Evolutionary conservation across 2,113 vertebrate species (phyloP), one percentile per base, ranked within the genome.

Genomic region (Numenius arquata): DNA sequence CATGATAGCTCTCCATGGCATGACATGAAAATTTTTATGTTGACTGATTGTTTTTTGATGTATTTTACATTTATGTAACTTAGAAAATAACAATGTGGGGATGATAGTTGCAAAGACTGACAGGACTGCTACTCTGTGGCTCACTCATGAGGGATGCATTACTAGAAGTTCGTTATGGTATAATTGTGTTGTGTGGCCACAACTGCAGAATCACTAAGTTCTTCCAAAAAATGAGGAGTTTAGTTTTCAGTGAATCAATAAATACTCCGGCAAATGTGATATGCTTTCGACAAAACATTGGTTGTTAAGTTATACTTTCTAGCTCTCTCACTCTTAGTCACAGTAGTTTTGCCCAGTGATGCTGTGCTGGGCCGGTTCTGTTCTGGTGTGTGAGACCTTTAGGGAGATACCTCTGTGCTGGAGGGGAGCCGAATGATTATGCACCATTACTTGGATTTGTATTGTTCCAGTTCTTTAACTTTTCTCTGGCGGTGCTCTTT

Each of bases 31-130:
- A 30, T 52, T 72, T 92, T 89, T 72, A 40, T 73, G 45, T 88
- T 90, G 71, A 83, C 43, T 85, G 91, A 86, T 92, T 89, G 71
- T 38, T 71, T 96, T 95, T 89, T 88, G 78, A 85, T 63, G 53
- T 65, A 41, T 63, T 93, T 20, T 85, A 53, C 50, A 17, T 85
- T 89, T 92, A 61, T 70, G 77, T 90, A 89, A 89, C 52, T 70
- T 75, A 58, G 52, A 34, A 84, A 89, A 86, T 62, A 87, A 43
- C 2, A 6, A 40, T 38, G 43, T 80, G n/a, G 41, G 38, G 19
- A 38, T 70, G 55, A 50, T 21, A 73, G 50, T 43, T 70, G 50
- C 8, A n/a, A 70, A 76, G 65, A 58, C 58, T 76, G 65, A 70
- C 67, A 45, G 61, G 61, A 47, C 53, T 77, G 74, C 76, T 74